Percentiles rank a stretch among this genome's conserved stretches.
Evolutionary conservation across 2,888 invertebrate genomes (phyloP).

Genomic region (Agelastica alni): DNA sequence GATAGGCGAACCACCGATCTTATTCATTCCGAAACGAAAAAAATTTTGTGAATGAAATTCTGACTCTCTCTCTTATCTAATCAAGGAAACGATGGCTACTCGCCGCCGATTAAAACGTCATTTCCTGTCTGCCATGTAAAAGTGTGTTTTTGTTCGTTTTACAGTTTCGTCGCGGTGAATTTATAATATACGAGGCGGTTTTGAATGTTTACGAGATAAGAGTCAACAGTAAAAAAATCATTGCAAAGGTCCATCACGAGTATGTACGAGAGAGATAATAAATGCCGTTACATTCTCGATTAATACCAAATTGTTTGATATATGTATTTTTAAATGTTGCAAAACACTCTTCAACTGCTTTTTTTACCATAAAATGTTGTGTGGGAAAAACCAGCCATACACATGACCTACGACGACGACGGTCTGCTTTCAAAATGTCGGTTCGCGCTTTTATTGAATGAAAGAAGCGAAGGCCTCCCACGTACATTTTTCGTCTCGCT

Average conservation of each 20-base stretch:
- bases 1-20: neutral
- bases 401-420: neutral
- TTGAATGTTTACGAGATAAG: too few species aligned
- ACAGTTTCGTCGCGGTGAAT: neutral
- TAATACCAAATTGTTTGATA: too few species aligned
- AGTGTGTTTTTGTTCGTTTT: neutral
- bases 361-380: too few species aligned
- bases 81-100: slow-evolving; percentile 25
- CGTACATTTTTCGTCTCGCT: neutral
- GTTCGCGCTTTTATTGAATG: neutral
- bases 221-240: too few species aligned
- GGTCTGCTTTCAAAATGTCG: neutral
- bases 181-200: neutral
- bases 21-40: neutral
- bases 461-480: neutral
- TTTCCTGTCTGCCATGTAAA: neutral
- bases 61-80: slow-evolving; percentile 23
- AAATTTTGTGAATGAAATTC: slow-evolving; percentile 27
- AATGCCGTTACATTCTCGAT: too few species aligned
- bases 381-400: too few species aligned
- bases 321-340: too few species aligned
- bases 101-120: neutral
- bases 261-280: too few species aligned
- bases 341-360: too few species aligned
- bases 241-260: too few species aligned